These are phyloP conservation scores for Thamnaconus septentrionalis DNA, from an alignment of 2,113 vertebrate species.

Conservation along the genomic window DNA sequence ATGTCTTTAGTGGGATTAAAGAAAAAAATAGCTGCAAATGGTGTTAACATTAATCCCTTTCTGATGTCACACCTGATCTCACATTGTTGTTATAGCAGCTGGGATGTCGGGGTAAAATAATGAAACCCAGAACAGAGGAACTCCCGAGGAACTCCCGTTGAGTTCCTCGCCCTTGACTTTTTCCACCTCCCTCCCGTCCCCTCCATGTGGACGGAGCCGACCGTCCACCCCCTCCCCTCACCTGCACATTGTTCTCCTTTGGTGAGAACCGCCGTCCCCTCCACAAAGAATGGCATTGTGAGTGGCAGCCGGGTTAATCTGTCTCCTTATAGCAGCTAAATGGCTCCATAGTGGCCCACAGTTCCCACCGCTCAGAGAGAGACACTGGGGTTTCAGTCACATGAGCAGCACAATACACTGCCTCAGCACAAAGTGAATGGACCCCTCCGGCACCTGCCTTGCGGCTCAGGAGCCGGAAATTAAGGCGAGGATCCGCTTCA, in stretches of 20 bases:
- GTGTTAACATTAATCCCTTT: too few species aligned
- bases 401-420: slow-evolving; percentile 48
- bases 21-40: too few species aligned
- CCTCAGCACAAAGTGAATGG: slow-evolving; percentile 12
- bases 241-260: slow-evolving; percentile 64
- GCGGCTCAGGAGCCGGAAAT: slow-evolving; percentile 10
- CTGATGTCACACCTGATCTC: too few species aligned
- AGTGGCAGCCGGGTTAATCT: slow-evolving; percentile 57
- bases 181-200: too few species aligned
- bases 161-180: too few species aligned
- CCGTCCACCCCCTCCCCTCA: slow-evolving; percentile 32
- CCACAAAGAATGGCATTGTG: slow-evolving; percentile 61
- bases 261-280: slow-evolving; percentile 59
- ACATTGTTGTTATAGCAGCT: too few species aligned
- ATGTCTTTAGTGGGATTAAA: too few species aligned
- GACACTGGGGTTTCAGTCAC: slow-evolving; percentile 42
- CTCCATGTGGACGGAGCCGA: too few species aligned
- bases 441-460: slow-evolving; percentile 41
- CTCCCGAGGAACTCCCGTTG: too few species aligned
- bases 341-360: slow-evolving; percentile 44
- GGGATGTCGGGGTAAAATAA: too few species aligned
- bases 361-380: slow-evolving; percentile 46
- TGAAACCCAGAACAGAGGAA: too few species aligned
- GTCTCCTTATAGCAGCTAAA: slow-evolving; percentile 60
- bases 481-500: neutral